phyloP scores from a whole-genome alignment of 2,113 vertebrate genomes.

The Jaculus jaculus region DNA sequence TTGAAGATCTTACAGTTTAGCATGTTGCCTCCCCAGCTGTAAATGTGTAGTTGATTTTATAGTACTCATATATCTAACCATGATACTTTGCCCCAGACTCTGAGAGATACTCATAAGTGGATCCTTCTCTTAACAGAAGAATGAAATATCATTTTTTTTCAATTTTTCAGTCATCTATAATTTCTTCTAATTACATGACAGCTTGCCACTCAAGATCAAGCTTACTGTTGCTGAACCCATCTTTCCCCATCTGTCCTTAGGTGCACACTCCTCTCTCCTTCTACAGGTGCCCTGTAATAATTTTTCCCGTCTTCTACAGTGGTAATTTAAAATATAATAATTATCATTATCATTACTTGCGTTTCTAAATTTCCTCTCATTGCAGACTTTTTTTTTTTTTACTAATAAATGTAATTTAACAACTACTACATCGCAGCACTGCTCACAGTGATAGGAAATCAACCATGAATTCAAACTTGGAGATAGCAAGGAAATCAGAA shows the following conservation, averaged over 20 bases:
- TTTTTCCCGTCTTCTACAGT: background rate
- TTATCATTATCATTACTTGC: background rate
- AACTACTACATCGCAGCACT: background rate
- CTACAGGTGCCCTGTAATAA: background rate
- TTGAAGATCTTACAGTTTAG: background rate
- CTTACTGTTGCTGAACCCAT: background rate
- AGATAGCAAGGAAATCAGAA: background rate
- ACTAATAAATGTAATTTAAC: background rate
- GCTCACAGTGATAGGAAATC: background rate
- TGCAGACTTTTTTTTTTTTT: background rate
- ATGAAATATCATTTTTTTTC: background rate
- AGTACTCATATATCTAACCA: background rate
- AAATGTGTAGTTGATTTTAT: background rate
- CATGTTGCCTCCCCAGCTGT: background rate
- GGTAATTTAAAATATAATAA: background rate
- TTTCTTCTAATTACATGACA: conserved; percentile 4
- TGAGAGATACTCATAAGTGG: background rate
- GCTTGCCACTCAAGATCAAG: background rate
- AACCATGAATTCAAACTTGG: background rate
- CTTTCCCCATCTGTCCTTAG: background rate
- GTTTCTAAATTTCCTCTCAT: background rate
- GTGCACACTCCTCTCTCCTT: background rate
- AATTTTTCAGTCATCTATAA: background rate
- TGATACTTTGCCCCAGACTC: background rate
- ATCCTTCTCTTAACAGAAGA: background rate